These are phyloP conservation scores for Falco biarmicus DNA, from an alignment of 2,797 vertebrate genomes.

Conservation along the genomic window DNA sequence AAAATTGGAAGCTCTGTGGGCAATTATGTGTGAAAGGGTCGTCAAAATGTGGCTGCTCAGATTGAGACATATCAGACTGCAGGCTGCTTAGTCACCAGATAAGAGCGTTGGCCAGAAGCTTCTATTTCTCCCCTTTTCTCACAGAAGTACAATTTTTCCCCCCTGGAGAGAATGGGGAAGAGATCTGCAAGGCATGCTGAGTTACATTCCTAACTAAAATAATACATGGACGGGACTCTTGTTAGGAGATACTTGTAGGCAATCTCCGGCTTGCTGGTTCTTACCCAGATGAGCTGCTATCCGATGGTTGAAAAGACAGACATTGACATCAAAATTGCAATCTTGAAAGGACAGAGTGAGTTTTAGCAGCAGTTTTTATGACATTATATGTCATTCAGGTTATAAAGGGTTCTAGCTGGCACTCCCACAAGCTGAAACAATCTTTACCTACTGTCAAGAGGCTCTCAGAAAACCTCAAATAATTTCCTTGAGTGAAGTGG, in stretches of 20 bases:
- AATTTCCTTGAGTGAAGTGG: constrained; percentile 53
- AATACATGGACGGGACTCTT: background rate
- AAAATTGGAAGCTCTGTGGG: constrained; percentile 44
- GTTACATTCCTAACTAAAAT: background rate
- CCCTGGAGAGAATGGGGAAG: background rate
- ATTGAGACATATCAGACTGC: constrained; percentile 50
- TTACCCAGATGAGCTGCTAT: background rate
- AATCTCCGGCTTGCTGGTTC: background rate
- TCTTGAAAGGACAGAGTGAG: background rate
- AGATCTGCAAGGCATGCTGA: background rate
- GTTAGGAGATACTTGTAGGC: background rate
- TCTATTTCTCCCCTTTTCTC: constrained; percentile 5
- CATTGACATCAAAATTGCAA: background rate
- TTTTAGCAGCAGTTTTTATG: constrained; percentile 45
- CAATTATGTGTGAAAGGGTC: background rate
- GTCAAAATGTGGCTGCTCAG: constrained; percentile 11
- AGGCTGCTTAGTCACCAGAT: constrained; percentile 52
- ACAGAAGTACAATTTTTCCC: background rate
- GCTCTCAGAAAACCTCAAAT: constrained; percentile 61
- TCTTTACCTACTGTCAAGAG: constrained; percentile 50
- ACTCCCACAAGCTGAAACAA: constrained; percentile 50
- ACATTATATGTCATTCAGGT: constrained; percentile 14
- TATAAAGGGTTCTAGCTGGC: constrained; percentile 44
- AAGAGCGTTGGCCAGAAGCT: constrained; percentile 21
- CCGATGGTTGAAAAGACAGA: background rate